Base-by-base conservation (phyloP, 2,113 vertebrate species). In the Deroptyus accipitrinus region DNA sequence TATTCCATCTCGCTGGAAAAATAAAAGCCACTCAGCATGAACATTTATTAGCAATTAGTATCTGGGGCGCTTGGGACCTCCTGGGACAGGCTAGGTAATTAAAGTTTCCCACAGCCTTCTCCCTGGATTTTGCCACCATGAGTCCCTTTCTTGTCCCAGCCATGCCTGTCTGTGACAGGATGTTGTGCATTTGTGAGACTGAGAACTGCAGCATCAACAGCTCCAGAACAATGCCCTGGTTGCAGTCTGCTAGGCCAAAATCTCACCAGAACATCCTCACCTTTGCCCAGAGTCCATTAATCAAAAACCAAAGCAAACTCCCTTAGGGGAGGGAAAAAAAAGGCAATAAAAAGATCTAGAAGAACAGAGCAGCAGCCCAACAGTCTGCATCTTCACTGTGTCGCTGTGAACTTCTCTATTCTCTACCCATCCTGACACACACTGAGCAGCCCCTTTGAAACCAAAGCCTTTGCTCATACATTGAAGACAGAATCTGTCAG, bases 11-110 rank as follows among this genome's bases (percentile, higher is more conserved):
- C 86, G 15, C 79, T 96, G 91, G 85, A 95, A 95, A 96, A 97
- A 96, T 88, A 96, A 96, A 95, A 96, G 87, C 95, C 92, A 92
- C 95, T 96, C 95, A 94, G 94, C 95, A 96, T 44, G 89, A 95
- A 89, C 95, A 95, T 96, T 95, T 95, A 97, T 92, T 95, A 95
- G 84, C 91, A 96, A 97, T 96, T 91, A 96, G 85, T 63, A 85
- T 66, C 57, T 59, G 69, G 37, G 87, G 74, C 66, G 1, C 49
- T 66, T 31, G 55, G 84, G 77, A 83, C 48, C 87, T 86, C 84
- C 35, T 9, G 68, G 80, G 94, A 84, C 61, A 57, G 44, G 11
- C 0, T 0, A 16, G 46, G 92, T 84, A 90, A 84, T 72, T 73
- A 86, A 84, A 69, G 68, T 55, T 94, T 94, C 95, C 91, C 94